Percentiles rank a stretch among this genome's conserved stretches.
These are phyloP conservation scores for Macropodus opercularis DNA, from an alignment of 2,797 vertebrate genomes.

Conservation along the genomic window DNA sequence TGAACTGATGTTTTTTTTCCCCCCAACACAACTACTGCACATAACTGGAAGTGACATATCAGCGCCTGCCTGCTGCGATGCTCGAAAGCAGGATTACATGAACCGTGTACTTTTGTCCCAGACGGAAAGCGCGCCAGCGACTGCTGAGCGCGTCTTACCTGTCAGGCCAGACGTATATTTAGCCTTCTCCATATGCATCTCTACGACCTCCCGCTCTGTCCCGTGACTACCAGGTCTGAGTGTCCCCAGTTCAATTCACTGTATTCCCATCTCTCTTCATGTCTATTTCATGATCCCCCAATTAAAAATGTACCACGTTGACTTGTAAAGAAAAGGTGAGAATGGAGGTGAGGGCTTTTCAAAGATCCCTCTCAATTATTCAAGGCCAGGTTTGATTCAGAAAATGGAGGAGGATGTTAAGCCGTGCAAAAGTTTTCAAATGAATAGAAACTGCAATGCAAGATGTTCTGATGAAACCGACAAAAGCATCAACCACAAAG, in stretches of 20 bases:
- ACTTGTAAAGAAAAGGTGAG: conserved; percentile 76
- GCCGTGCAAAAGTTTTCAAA: conserved; percentile 65
- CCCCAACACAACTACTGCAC: conserved; percentile 60
- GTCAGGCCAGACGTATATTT: conserved; percentile 60
- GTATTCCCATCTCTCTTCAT: conserved; percentile 67
- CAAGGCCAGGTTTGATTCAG: conserved; percentile 71
- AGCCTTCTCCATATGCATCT: conserved; percentile 39
- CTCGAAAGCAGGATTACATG: conserved; percentile 59
- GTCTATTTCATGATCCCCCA: conserved; percentile 70
- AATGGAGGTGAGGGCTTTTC: conserved; percentile 73
- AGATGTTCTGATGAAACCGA: conserved; percentile 39
- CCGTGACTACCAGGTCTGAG: conserved; percentile 52
- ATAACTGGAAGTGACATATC: conserved; percentile 64
- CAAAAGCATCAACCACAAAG: conserved; percentile 22
- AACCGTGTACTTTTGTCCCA: conserved; percentile 57
- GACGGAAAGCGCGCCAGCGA: conserved; percentile 53
- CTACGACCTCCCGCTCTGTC: conserved; percentile 9
- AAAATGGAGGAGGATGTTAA: conserved; percentile 75
- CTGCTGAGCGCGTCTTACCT: conserved; percentile 54
- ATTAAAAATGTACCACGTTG: conserved; percentile 80
- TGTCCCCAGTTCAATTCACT: conserved; percentile 66
- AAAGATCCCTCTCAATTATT: conserved; percentile 77
- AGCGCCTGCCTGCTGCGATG: conserved; percentile 63
- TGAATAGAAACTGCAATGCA: conserved; percentile 39
- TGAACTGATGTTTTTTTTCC: conserved; percentile 72